phyloP scores from a whole-genome alignment of 2,888 invertebrate genomes.

The Drosophila eohydei region DNA sequence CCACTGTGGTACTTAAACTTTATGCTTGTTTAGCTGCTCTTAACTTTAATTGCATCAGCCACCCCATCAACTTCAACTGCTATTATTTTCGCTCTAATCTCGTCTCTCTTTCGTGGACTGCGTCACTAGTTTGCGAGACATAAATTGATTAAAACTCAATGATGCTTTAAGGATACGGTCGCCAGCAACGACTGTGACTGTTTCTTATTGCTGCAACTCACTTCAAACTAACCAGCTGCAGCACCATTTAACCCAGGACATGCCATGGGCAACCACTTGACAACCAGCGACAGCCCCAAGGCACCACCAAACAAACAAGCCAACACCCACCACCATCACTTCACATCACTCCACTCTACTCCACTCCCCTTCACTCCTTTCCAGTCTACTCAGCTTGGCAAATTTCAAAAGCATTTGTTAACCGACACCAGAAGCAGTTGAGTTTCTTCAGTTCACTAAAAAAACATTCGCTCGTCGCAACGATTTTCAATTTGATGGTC shows the following conservation, averaged over 20 bases:
- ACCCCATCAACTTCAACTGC: constrained; percentile 9
- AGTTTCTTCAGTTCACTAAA: constrained; percentile 54
- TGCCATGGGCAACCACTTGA: constrained; percentile 48
- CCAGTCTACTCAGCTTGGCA: constrained; percentile 21
- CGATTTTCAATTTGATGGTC: constrained; percentile 64
- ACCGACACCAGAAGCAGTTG: constrained; percentile 49
- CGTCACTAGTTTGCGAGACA: constrained; percentile 21
- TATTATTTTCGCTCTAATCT: constrained; percentile 14
- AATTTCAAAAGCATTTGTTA: constrained; percentile 64
- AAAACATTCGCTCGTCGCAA: constrained; percentile 45
- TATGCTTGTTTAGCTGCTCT: constrained; percentile 49
- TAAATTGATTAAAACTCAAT: constrained; percentile 72
- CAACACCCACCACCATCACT: constrained; percentile 1
- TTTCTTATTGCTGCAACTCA: constrained; percentile 46
- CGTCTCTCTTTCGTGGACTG: not conserved
- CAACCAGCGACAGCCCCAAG: constrained; percentile 27
- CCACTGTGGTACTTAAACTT: constrained; percentile 43
- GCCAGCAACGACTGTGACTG: constrained; percentile 15
- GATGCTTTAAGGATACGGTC: constrained; percentile 45
- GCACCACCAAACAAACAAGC: constrained; percentile 4
- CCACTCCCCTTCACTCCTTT: constrained; percentile 1
- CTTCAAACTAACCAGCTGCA: constrained; percentile 48
- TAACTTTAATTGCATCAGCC: constrained; percentile 56
- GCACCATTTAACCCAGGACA: constrained; percentile 49
- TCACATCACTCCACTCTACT: constrained; percentile 3